A percentile compares a stretch with the other conserved stretches of the same genome.
phyloP scores from a whole-genome alignment of 2,113 vertebrate genomes.

The Agapornis roseicollis region DNA sequence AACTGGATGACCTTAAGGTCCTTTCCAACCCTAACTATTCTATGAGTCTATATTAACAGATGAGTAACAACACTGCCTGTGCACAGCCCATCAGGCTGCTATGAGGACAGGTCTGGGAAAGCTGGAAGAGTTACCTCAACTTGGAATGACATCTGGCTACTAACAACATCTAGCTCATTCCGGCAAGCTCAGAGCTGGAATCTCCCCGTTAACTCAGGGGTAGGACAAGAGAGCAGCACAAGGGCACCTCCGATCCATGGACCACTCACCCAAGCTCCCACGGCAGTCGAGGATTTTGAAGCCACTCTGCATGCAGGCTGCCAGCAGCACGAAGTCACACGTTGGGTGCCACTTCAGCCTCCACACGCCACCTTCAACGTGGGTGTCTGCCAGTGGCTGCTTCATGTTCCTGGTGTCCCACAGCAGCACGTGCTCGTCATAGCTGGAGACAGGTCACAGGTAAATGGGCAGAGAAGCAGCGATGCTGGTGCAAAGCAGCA shows the following conservation, averaged over 20 bases:
- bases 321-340: conserved; percentile 82
- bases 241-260: not conserved
- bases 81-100: not conserved
- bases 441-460: conserved; percentile 70
- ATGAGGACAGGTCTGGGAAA: not conserved
- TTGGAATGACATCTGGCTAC: not conserved
- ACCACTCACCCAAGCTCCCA: conserved; percentile 74
- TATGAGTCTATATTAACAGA: too few species aligned
- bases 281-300: conserved; percentile 88
- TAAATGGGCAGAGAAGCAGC: not conserved
- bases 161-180: not conserved
- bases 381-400: conserved; percentile 80
- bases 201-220: not conserved
- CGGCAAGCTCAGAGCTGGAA: not conserved
- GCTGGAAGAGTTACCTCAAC: not conserved
- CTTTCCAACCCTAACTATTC: too few species aligned
- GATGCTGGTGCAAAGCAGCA: not conserved
- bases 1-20: too few species aligned
- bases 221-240: not conserved
- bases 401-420: conserved; percentile 91
- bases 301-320: conserved; percentile 92
- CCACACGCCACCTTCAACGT: conserved; percentile 88
- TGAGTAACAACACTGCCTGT: not conserved
- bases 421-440: conserved; percentile 88
- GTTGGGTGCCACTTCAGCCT: conserved; percentile 92